A percentile compares a stretch with the other conserved stretches of the same genome.
Conservation (phyloP, 2,113 vertebrate genomes). For the Athene noctua region DNA sequence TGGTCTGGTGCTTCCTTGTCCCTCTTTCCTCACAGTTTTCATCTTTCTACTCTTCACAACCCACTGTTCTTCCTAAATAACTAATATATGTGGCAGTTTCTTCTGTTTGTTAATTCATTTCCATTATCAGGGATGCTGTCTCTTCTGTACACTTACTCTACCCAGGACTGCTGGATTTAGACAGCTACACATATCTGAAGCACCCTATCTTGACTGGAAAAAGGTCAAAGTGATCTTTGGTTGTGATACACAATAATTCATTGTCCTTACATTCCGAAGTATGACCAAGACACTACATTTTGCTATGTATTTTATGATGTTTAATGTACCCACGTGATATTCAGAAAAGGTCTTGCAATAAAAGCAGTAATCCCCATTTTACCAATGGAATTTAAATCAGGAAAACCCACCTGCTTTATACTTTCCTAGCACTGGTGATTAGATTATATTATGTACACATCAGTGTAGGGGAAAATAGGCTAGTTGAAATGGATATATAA, state of each 20-base stretch:
- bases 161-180: neutral
- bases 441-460: neutral
- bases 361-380: slow-evolving; percentile 1
- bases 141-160: neutral
- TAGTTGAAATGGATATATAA: neutral
- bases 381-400: slow-evolving; percentile 17
- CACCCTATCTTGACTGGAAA: neutral
- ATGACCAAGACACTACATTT: neutral
- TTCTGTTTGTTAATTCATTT: neutral
- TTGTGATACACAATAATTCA: neutral
- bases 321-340: neutral
- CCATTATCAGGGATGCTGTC: neutral
- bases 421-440: neutral
- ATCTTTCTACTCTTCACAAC: neutral
- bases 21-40: neutral
- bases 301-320: neutral
- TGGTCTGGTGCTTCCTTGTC: neutral
- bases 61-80: neutral
- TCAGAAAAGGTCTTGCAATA: slow-evolving; percentile 32
- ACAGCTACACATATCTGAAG: neutral
- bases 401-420: neutral
- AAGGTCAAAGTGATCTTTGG: slow-evolving; percentile 21
- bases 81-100: neutral
- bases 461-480: neutral
- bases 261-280: neutral